Conservation (phyloP, 2,888 invertebrate genomes). For the Melanargia galathea region DNA sequence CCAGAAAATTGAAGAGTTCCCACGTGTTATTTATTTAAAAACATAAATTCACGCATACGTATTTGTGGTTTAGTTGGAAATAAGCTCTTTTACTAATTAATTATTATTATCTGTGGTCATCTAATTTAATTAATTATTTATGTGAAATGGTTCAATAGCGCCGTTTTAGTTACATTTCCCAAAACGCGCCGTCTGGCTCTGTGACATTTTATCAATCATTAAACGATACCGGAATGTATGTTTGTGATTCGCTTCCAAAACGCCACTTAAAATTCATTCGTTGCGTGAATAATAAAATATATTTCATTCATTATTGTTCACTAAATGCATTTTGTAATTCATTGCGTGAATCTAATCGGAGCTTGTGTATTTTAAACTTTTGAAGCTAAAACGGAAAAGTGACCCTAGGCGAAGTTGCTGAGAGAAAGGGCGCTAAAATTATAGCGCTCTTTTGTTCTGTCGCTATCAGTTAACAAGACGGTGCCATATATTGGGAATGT, state of each 20-base stretch:
- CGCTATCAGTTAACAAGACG: too few species aligned
- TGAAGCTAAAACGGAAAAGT: background rate
- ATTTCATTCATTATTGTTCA: conserved; percentile 9
- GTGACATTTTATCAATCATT: conserved; percentile 13
- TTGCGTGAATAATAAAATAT: conserved; percentile 10
- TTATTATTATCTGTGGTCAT: too few species aligned
- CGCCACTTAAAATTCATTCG: conserved; percentile 1
- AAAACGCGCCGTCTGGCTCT: background rate
- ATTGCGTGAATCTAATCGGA: background rate
- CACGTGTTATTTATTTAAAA: too few species aligned
- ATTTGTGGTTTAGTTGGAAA: too few species aligned
- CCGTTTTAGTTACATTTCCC: background rate
- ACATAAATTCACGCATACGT: too few species aligned
- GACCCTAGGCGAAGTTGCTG: too few species aligned
- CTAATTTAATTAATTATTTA: background rate
- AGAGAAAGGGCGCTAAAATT: too few species aligned
- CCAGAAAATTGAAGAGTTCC: too few species aligned
- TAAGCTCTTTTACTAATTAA: too few species aligned
- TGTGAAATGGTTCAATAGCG: background rate
- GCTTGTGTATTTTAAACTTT: too few species aligned
- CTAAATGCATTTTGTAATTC: background rate
- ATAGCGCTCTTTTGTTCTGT: too few species aligned
- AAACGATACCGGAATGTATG: conserved; percentile 1
- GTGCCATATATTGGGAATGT: too few species aligned
- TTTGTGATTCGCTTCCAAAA: background rate